Base-by-base conservation (phyloP, 1,140 invertebrate genomes). In the Bombus confusus region DNA sequence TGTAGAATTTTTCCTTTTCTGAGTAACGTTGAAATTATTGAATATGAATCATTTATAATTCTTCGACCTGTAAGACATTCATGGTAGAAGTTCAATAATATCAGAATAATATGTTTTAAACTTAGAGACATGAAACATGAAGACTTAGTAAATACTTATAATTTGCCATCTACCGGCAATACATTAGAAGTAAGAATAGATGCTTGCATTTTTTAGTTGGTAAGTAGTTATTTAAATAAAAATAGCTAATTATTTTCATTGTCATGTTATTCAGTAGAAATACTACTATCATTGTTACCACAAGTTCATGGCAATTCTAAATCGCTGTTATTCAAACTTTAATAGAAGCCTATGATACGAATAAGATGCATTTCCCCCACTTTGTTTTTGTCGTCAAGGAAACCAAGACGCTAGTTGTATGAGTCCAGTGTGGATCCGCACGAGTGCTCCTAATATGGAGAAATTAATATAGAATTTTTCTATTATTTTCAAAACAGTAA, bases 191-290 rank as follows among this genome's bases (percentile, higher is more conserved):
- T 68, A 81, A 59, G 13, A 78, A 80, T 66, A 83, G 62, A 69
- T 72, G 31, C 47, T 85, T 85, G n/a, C 39, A 85, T 73, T 78
- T 87, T 64, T 87, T 79, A 28, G 68, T 69, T 83, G 57, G 62
- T 62, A 39, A n/a, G 10, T 66, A n/a, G 59, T 74, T 68, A 73
- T 34, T 72, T 62, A 81, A 66, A 66, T 74, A 78, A 91, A 91
- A 93, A 91, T 91, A 93, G 91, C 90, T 93, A 92, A 94, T 92
- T 87, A 34, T 79, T 83, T 76, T 87, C 64, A 22, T 83, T 89
- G 90, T 91, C 86, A 91, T 88, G 69, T 92, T 88, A 64, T 59
- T 68, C 3, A 43, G 22, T 1, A 59, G 34, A 84, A n/a, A 72
- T 64, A 66, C 74, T 15, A 15, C 47, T 47, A n/a, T 62, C 64